These are phyloP conservation scores for Eutolmus rufibarbis DNA, from an alignment of 2,888 invertebrate species.

Conservation along the genomic window DNA sequence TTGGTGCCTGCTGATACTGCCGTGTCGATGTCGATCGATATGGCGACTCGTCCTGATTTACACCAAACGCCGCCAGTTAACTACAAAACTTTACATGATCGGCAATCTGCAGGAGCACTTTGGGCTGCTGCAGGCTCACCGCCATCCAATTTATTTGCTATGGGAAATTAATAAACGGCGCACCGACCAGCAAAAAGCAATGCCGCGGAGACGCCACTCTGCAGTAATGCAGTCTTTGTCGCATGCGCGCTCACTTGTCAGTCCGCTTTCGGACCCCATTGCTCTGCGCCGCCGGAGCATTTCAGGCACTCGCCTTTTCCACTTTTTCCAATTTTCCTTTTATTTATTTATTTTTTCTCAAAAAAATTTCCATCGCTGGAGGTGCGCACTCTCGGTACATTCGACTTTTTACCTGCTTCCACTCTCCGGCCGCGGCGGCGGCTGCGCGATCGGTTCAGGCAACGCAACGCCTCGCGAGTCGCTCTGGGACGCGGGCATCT, in stretches of 20 bases:
- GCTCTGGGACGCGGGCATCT: not conserved
- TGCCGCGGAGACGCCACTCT: conserved; percentile 9
- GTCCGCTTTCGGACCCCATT: conserved; percentile 11
- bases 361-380: not conserved
- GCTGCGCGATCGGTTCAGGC: not conserved
- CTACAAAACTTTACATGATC: conserved; percentile 18
- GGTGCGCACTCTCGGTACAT: not conserved
- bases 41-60: conserved; percentile 19
- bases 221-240: conserved; percentile 1
- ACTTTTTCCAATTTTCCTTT: not conserved
- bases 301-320: not conserved
- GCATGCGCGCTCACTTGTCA: conserved; percentile 35
- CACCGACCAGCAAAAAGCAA: not conserved
- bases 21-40: not conserved
- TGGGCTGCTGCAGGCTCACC: not conserved
- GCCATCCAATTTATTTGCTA: conserved; percentile 22
- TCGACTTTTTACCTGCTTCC: not conserved
- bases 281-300: not conserved
- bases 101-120: not conserved
- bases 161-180: conserved; percentile 32
- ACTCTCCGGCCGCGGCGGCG: not conserved
- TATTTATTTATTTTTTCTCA: not conserved
- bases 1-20: not conserved
- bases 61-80: not conserved
- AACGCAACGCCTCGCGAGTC: not conserved